These are phyloP conservation scores for Melitaea cinxia DNA, from an alignment of 1,140 invertebrate genomes.

Conservation along the genomic window DNA sequence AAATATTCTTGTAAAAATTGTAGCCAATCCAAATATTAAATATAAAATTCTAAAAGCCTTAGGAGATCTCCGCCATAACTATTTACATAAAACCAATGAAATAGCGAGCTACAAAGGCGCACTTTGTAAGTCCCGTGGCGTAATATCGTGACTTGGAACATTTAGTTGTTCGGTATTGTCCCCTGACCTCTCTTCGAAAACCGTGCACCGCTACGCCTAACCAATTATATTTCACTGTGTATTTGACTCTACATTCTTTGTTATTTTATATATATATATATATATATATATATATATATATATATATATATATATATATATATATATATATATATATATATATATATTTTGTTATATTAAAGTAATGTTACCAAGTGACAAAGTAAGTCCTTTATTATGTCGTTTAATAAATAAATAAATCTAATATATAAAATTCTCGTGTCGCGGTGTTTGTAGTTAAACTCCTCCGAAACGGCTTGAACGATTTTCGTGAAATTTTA, in stretches of 20 bases:
- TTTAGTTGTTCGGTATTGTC: constrained; percentile 20
- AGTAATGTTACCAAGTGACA: no score
- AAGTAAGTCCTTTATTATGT: no score
- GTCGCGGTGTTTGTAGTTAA: no score
- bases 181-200: constrained; percentile 8
- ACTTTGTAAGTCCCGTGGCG: neutral
- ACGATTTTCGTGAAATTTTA: no score
- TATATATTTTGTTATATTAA: no score
- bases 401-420: no score
- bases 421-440: no score
- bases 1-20: neutral
- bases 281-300: no score
- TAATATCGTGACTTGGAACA: constrained; percentile 19
- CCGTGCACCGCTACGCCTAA: neutral
- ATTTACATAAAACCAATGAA: constrained; percentile 1
- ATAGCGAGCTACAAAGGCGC: neutral
- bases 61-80: neutral
- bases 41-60: neutral
- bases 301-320: no score
- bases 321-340: no score
- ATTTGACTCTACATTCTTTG: neutral
- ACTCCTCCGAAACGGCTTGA: no score
- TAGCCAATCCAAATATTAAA: neutral
- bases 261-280: neutral
- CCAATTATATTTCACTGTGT: constrained; percentile 2